phyloP scores from a whole-genome alignment of 2,113 vertebrate species.

The Paralichthys olivaceus region DNA sequence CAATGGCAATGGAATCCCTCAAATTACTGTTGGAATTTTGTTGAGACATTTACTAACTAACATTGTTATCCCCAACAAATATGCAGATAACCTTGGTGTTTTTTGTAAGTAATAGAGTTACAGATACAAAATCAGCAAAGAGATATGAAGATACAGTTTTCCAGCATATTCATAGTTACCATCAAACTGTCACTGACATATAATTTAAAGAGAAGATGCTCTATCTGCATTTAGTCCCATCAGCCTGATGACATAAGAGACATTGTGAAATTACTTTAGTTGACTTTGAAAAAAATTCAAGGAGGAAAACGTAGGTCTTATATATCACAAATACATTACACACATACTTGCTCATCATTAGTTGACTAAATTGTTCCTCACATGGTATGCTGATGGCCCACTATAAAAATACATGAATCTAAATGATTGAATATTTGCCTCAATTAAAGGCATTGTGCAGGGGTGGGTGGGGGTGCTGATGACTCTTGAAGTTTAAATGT shows the following conservation, averaged over 20 bases:
- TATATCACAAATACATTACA: no score
- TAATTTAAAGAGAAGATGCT: not conserved
- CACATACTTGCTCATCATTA: no score
- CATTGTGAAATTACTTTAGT: no score
- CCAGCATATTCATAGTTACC: not conserved
- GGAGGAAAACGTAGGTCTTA: no score
- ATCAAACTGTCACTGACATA: not conserved
- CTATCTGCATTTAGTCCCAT: no score
- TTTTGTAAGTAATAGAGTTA: no score
- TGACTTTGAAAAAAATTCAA: not conserved
- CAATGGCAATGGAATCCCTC: not conserved
- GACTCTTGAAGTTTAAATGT: slow-evolving; percentile 15
- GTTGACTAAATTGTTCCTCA: no score
- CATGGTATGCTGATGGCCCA: no score
- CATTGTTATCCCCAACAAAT: not conserved
- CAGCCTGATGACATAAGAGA: no score
- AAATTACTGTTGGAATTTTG: not conserved
- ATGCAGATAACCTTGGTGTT: not conserved
- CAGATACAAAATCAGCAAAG: no score
- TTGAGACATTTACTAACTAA: not conserved
- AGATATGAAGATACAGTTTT: not conserved
- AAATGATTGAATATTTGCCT: slow-evolving; percentile 50
- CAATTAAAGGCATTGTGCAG: slow-evolving; percentile 12
- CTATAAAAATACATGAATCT: no score
- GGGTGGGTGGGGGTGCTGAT: not conserved